Base-by-base conservation (phyloP, 2,797 vertebrate genomes). In the Diceros bicornis region DNA sequence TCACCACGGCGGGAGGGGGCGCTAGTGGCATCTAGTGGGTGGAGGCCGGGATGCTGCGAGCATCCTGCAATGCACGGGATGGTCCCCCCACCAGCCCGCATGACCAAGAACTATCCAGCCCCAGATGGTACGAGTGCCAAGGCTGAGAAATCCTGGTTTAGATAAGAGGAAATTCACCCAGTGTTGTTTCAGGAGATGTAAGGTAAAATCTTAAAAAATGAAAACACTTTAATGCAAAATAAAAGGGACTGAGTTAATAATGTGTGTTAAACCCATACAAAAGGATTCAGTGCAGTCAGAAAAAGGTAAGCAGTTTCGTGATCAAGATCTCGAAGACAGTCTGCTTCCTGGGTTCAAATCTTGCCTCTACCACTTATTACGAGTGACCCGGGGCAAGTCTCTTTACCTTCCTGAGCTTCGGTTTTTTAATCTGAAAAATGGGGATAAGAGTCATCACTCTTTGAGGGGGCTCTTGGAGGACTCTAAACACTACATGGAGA, bases 401-500 rank as follows among this genome's bases (percentile, higher is more conserved):
- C 68, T 95, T n/a, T 52, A 29, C n/a, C 57, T 85, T 57, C 52
- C n/a, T 4, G 12, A 64, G 41, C 37, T 62, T 84, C 77, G 0
- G 29, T 55, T 89, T n/a, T 32, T 29, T 61, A 29, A n/a, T 61
- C 75, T 91, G 82, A 12, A 68, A 95, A 88, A 55, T 68, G 75
- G 66, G 44, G 4, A 8, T 20, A 18, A 32, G 8, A 25, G 11
- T 34, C 34, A 3, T 7, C 17, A 44, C 37, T 55, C 29, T 11
- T n/a, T 88, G 21, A 32, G 0, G 1, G 37, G 4, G 11, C 16
- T 71, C 13, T 34, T 34, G 37, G 23, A 57, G n/a, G 23, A 34
- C 34, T 72, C 44, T 25, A 4, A 44, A 29, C 47, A 59, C 27
- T 34, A 1, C 47, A 7, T 2, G 32, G 62, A 18, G 59, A 62